Evolutionary conservation across 2,113 vertebrate genomes (phyloP), one percentile per base, ranked within the genome.

Genomic region (Thermophis baileyi): DNA sequence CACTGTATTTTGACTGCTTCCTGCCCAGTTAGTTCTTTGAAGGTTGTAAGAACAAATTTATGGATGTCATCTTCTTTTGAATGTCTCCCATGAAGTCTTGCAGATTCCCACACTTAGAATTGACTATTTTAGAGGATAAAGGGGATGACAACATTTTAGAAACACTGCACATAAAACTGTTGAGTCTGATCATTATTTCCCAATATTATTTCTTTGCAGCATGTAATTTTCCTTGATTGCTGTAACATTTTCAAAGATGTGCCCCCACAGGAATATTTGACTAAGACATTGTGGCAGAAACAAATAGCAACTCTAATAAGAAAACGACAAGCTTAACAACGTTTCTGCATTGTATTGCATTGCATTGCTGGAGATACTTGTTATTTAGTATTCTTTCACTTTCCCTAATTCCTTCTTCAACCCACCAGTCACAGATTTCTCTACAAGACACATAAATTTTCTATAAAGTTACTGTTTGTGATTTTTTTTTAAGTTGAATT

Each of bases 301-400:
- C 85, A 94, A 91, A 94, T 63, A 91, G 85, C 63, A 95, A 50
- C 55, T 22, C 86, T 4, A 85, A 24, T 81, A 88, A 93, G 44
- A 49, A 55, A 91, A n/a, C 0, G 0, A 53, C 86, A 63, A 10
- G 91, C 69, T 85, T 69, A 91, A 20, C 44, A 51, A 47, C 16
- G 91, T 94, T 94, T 91, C 86, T 90, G n/a, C 93, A 89, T 63
- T 89, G 53, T 53, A 87, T 85, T 24, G 1, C 9, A 22, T 30
- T 89, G 87, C 30, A n/a, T 69, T 93, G 40, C 86, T 2, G 81
- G 0, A 44, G 53, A n/a, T 30, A 10, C 92, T 87, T 90, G 44
- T 53, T 74, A 85, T 24, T 85, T 85, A 49, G 1, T 51, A 4
- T 54, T 35, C 74, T 90, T 69, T 8, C 30, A 0, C 24, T 4